Evolutionary conservation across 2,797 vertebrate species (phyloP).

Genomic region (Tauraco hartlaubi): DNA sequence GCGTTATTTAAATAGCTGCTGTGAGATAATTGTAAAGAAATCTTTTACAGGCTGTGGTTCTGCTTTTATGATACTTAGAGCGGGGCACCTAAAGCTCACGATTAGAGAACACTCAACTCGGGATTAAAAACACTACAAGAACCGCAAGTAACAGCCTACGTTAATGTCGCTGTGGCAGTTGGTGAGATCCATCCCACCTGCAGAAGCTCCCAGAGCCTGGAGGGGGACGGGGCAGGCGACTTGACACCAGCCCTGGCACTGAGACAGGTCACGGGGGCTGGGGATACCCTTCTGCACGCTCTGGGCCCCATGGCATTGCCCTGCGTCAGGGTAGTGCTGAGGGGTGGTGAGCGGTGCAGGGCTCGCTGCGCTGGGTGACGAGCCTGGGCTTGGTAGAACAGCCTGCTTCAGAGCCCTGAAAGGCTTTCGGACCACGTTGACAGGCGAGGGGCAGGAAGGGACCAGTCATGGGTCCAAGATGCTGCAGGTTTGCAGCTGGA

Average conservation of each 20-base stretch:
- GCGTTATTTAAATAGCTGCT: constrained; percentile 66
- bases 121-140: neutral
- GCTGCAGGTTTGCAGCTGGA: neutral
- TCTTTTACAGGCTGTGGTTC: constrained; percentile 26
- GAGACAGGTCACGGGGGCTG: rapidly evolving
- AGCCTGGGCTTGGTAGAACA: rapidly evolving
- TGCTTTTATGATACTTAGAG: neutral
- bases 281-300: neutral
- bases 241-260: neutral
- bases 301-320: no score
- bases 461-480: rapidly evolving
- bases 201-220: neutral
- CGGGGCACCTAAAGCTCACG: constrained; percentile 3
- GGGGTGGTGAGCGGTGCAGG: rapidly evolving
- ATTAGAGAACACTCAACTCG: constrained; percentile 11
- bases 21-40: constrained; percentile 53
- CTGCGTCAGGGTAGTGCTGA: rapidly evolving
- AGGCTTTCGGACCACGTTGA: neutral
- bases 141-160: neutral
- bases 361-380: rapidly evolving
- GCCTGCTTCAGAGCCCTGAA: neutral
- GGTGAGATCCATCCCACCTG: neutral
- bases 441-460: neutral
- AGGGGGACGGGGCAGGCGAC: rapidly evolving
- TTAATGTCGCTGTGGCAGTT: neutral